Evolutionary conservation across 2,888 invertebrate genomes (phyloP).

Genomic region (Gastracanthus pulcherrimus): DNA sequence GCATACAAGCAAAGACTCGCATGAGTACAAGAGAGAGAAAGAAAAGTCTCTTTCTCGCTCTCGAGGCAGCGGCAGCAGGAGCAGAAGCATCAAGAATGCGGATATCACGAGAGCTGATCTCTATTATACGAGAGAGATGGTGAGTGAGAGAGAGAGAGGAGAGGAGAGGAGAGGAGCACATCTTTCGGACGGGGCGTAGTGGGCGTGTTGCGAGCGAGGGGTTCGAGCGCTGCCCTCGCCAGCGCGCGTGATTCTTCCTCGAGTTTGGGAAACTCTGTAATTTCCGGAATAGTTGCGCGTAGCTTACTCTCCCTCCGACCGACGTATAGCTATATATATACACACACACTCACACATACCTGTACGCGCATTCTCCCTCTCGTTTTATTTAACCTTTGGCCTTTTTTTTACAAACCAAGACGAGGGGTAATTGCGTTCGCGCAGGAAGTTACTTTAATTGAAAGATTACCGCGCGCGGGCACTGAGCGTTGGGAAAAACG

Average conservation of each 20-base stretch:
- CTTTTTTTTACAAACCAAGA: background rate
- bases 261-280: slow-evolving; percentile 58
- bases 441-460: slow-evolving; percentile 51
- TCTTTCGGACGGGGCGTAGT: slow-evolving; percentile 46
- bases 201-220: slow-evolving; percentile 42
- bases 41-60: slow-evolving; percentile 37
- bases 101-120: slow-evolving; percentile 54
- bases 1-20: background rate
- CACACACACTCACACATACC: background rate
- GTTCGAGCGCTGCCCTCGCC: background rate
- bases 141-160: slow-evolving; percentile 14
- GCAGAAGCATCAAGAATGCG: slow-evolving; percentile 36
- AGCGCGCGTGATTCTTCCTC: slow-evolving; percentile 45
- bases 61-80: background rate
- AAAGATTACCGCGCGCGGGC: slow-evolving; percentile 39
- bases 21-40: background rate
- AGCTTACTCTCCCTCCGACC: background rate
- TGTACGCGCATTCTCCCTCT: background rate
- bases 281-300: slow-evolving; percentile 54
- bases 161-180: slow-evolving; percentile 25
- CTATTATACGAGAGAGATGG: slow-evolving; percentile 51
- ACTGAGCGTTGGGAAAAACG: background rate
- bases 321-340: background rate
- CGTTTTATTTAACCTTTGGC: slow-evolving; percentile 44
- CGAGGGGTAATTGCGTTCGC: slow-evolving; percentile 38